Evolutionary conservation across 2,888 invertebrate species (phyloP).

Genomic region (Tribolium freemani): DNA sequence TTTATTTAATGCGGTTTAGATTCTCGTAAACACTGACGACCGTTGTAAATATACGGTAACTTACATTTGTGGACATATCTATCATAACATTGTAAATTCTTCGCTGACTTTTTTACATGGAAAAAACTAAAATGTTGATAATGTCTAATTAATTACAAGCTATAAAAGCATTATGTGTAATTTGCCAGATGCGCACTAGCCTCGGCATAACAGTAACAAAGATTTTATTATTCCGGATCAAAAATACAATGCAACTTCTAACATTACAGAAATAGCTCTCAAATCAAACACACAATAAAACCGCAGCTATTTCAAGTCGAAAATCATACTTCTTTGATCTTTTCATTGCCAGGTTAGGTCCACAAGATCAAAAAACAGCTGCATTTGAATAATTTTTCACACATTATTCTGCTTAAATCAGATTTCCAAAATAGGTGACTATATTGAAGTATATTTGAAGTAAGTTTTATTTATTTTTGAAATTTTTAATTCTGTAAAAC

Average conservation of each 20-base stretch:
- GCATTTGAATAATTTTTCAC: no score
- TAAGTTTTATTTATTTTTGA: no score
- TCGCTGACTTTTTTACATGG: constrained; percentile 45
- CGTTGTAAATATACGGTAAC: constrained; percentile 61
- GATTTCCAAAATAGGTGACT: no score
- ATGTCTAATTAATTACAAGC: constrained; percentile 54
- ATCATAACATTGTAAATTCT: constrained; percentile 56
- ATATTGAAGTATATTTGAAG: no score
- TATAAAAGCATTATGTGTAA: constrained; percentile 49
- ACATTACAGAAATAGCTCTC: constrained; percentile 3
- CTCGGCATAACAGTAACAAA: constrained; percentile 43
- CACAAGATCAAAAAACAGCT: no score
- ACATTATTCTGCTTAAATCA: no score
- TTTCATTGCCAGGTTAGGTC: no score
- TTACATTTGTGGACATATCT: constrained; percentile 58
- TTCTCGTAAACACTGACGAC: constrained; percentile 59
- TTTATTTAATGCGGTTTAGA: constrained; percentile 53
- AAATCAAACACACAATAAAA: no score
- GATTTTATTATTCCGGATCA: constrained; percentile 38
- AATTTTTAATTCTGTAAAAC: no score
- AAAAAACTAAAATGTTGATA: constrained; percentile 54
- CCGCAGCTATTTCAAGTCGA: no score
- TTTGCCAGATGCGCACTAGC: constrained; percentile 47
- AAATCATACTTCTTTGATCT: no score
- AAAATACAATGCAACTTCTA: constrained; percentile 16